These are phyloP conservation scores for Melanargia galathea DNA, from an alignment of 2,888 invertebrate genomes.

Conservation along the genomic window DNA sequence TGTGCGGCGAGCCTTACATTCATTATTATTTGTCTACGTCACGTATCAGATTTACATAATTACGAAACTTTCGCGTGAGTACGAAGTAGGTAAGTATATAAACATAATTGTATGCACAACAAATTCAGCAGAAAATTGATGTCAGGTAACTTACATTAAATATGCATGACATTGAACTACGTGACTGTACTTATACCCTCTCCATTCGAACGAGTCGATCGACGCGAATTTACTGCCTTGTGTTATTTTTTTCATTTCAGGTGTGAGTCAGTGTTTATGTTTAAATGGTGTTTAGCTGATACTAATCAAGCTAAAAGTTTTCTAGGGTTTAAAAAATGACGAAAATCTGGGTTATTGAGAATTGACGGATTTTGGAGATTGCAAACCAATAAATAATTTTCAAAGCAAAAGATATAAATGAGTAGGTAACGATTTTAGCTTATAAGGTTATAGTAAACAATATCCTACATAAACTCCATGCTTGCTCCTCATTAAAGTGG, in stretches of 20 bases:
- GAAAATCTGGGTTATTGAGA: too few species aligned
- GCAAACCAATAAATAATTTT: too few species aligned
- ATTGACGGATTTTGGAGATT: too few species aligned
- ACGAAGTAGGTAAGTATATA: too few species aligned
- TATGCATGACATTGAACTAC: conserved; percentile 21
- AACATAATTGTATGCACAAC: background rate
- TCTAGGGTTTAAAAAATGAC: too few species aligned
- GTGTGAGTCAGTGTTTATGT: background rate
- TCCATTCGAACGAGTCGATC: conserved; percentile 14
- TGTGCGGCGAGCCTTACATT: too few species aligned
- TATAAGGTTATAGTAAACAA: background rate
- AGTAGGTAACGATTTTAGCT: background rate
- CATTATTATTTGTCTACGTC: too few species aligned
- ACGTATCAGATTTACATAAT: too few species aligned
- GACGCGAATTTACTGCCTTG: conserved; percentile 18
- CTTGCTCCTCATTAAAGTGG: conserved; percentile 8
- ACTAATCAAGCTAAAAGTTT: too few species aligned
- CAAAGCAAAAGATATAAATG: background rate
- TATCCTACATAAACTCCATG: conserved; percentile 4
- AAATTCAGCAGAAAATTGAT: conserved; percentile 19
- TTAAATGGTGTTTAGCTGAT: too few species aligned
- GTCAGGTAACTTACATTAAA: conserved; percentile 20
- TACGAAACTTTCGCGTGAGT: too few species aligned
- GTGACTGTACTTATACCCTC: conserved; percentile 20
- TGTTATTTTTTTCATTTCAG: background rate